Conservation (phyloP, 2,888 invertebrate genomes). For the Himalopsyche anomala region DNA sequence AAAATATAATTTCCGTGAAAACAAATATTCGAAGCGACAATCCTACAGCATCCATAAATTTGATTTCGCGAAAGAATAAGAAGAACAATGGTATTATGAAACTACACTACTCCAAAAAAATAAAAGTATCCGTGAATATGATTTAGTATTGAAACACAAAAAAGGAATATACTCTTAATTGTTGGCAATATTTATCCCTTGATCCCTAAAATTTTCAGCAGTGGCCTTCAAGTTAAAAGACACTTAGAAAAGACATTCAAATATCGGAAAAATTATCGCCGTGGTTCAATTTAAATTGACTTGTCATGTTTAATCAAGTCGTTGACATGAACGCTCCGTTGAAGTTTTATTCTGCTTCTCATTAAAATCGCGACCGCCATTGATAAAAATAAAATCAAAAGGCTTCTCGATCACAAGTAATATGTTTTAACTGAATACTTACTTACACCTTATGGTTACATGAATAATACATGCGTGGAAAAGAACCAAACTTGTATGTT, state of each 20-base stretch:
- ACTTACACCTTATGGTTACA: too few species aligned
- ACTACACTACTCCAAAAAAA: too few species aligned
- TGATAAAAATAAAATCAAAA: neutral
- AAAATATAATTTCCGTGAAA: too few species aligned
- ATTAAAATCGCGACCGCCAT: neutral
- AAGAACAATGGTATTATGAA: too few species aligned
- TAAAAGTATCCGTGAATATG: too few species aligned
- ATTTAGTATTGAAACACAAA: too few species aligned
- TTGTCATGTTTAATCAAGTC: slow-evolving; percentile 43
- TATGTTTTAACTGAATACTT: too few species aligned
- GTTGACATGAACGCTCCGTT: neutral
- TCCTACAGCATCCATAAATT: too few species aligned
- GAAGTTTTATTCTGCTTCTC: slow-evolving; percentile 9
- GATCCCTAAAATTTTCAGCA: neutral
- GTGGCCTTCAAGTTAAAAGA: slow-evolving; percentile 1
- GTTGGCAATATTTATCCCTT: neutral
- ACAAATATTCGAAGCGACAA: too few species aligned
- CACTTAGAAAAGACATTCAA: slow-evolving; percentile 16
- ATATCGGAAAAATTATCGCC: slow-evolving; percentile 24
- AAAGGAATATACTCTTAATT: neutral
- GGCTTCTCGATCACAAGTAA: neutral
- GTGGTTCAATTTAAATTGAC: slow-evolving; percentile 29
- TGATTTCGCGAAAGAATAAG: too few species aligned
- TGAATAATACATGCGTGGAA: too few species aligned
- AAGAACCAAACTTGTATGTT: too few species aligned